Evolutionary conservation across 2,888 invertebrate species (phyloP).

Genomic region (Zaprionus lineosus): DNA sequence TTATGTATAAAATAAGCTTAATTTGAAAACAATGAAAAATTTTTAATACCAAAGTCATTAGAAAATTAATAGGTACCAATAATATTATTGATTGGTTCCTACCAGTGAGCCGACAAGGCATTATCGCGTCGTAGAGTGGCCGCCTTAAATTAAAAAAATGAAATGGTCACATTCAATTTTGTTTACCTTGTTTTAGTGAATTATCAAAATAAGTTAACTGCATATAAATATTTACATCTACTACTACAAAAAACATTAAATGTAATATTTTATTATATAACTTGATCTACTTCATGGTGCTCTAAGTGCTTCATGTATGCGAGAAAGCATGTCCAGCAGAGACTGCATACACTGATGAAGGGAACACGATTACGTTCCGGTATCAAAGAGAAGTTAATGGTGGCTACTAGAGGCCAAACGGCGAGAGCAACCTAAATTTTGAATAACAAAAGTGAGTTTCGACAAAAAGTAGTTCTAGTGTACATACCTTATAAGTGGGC

Average conservation of each 20-base stretch:
- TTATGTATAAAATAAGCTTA: too few species aligned
- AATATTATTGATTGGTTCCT: too few species aligned
- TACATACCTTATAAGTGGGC: constrained; percentile 86
- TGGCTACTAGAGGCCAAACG: constrained; percentile 89
- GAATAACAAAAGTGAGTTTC: too few species aligned
- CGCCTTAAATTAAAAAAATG: background rate
- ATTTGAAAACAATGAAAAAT: too few species aligned
- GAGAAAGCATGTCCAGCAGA: constrained; percentile 90
- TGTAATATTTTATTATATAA: constrained; percentile 29
- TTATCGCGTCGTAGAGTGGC: background rate
- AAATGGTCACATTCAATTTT: background rate
- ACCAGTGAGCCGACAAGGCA: too few species aligned
- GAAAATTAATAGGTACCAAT: too few species aligned
- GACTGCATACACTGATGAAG: constrained; percentile 88
- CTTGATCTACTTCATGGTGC: constrained; percentile 79
- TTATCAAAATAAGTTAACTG: background rate
- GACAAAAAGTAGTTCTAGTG: background rate
- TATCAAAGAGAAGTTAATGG: constrained; percentile 88
- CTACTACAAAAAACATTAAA: constrained; percentile 10
- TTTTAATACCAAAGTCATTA: too few species aligned
- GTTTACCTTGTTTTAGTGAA: background rate
- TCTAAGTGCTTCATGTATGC: constrained; percentile 90
- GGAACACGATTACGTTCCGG: constrained; percentile 89
- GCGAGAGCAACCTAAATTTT: constrained; percentile 86
- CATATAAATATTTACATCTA: constrained; percentile 19